phyloP scores from a whole-genome alignment of 2,797 vertebrate species.

The Tolypeutes matacus region DNA sequence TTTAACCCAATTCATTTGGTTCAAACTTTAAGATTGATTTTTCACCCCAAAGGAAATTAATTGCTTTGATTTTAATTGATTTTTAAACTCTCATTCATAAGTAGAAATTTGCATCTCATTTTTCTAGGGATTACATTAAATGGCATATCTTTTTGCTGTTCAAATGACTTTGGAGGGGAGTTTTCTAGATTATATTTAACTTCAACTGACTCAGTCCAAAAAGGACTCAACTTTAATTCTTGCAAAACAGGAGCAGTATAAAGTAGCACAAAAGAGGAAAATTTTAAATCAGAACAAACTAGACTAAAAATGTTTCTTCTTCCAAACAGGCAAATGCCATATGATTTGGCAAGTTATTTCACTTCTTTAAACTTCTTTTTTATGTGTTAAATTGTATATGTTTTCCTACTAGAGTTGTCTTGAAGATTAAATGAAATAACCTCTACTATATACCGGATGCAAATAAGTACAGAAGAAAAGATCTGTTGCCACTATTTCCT shows the following conservation, averaged over 20 bases:
- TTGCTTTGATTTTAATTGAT: slow-evolving; percentile 50
- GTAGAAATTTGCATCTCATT: background rate
- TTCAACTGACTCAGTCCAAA: background rate
- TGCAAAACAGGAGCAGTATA: background rate
- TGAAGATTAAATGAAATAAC: slow-evolving; percentile 45
- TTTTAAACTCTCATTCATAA: background rate
- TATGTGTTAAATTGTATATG: background rate
- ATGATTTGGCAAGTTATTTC: background rate
- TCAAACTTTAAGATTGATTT: slow-evolving; percentile 5
- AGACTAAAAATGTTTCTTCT: background rate
- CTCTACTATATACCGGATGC: background rate
- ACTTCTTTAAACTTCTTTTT: background rate
- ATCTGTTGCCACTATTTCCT: background rate
- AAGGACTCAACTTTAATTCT: background rate
- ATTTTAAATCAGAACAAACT: background rate
- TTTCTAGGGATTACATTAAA: background rate
- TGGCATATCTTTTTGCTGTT: background rate
- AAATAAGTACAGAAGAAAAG: background rate
- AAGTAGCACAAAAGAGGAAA: background rate
- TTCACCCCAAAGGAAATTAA: background rate
- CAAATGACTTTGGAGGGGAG: background rate
- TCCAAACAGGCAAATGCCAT: background rate
- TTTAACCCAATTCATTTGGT: background rate
- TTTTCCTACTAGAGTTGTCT: background rate
- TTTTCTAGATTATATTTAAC: background rate